Base-by-base conservation (phyloP, 2,797 vertebrate species). In the Semotilus atromaculatus region DNA sequence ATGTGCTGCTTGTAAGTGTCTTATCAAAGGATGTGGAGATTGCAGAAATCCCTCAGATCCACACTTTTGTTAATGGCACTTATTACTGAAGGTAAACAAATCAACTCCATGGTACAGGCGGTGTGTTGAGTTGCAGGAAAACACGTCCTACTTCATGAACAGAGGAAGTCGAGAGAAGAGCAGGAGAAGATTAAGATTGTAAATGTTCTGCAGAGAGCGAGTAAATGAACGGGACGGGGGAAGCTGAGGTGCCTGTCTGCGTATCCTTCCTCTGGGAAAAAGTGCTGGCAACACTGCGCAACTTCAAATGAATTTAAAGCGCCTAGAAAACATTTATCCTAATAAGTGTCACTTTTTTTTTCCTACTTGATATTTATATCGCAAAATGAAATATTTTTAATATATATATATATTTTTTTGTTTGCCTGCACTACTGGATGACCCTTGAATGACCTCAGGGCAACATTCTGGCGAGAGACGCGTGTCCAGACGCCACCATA, bases 61-160 rank as follows among this genome's bases (percentile, higher is more conserved):
- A 40, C 67, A 71, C 58, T 81, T 40, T 84, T 60, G 85, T 87
- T 81, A 74, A 43, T 83, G 87, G 51, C 79, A 80, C 78, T 73
- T 68, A 85, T 80, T 85, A 79, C 80, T n/a, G 77, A 71, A 36
- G 66, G 70, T 81, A 77, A 88, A 88, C 60, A 76, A 79, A 83
- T 66, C 48, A 34, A 55, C 43, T 72, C 4, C 67, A 23, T 21
- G n/a, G 64, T 14, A n/a, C 31, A 45, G 38, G 26, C n/a, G 5
- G 10, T 26, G 43, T 2, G 43, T 21, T 11, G 53, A 43, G 31
- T 64, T 19, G 71, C 38, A 62, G 31, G 36, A 16, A 80, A 80
- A 23, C 51, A 45, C 23, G 7, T n/a, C 53, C 38, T 82, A 48
- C 45, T 68, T 68, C 9, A 53, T 53, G 67, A 67, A 68, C 78